Percentiles rank a stretch among this genome's conserved stretches.
Conservation (phyloP, 2,888 invertebrate species). For the Microplitis deprimator region DNA sequence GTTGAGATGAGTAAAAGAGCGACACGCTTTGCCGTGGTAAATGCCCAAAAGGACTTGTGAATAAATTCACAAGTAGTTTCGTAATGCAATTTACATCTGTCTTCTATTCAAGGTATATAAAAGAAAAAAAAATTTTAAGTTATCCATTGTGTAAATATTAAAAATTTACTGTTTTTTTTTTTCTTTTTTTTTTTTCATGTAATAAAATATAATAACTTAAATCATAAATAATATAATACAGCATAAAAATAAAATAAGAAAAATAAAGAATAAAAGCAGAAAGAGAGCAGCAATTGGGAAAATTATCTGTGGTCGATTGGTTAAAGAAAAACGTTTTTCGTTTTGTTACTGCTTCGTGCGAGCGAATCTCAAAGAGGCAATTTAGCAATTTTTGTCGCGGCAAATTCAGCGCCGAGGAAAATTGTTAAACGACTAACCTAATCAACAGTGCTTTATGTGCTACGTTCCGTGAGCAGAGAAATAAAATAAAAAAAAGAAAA, state of each 20-base stretch:
- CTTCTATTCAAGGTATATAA: constrained; percentile 9
- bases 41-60: constrained; percentile 41
- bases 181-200: too few relatives aligned
- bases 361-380: constrained; percentile 68
- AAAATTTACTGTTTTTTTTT: neutral
- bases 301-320: constrained; percentile 44
- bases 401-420: constrained; percentile 57
- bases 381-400: constrained; percentile 67
- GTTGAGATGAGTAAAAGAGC: constrained; percentile 19
- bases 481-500: neutral
- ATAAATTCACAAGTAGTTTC: constrained; percentile 42
- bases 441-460: constrained; percentile 69
- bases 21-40: constrained; percentile 7
- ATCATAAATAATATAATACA: neutral
- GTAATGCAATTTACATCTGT: constrained; percentile 22
- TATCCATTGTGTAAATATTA: neutral
- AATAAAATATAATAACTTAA: neutral
- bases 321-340: constrained; percentile 50
- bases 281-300: constrained; percentile 27
- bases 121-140: neutral
- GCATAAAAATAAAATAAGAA: neutral
- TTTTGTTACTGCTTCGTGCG: constrained; percentile 54
- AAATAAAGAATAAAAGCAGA: constrained; percentile 4
- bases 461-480: neutral
- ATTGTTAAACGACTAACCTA: constrained; percentile 68